These are phyloP conservation scores for Trematocara macrostoma DNA, from an alignment of 2,113 vertebrate species.

Conservation along the genomic window DNA sequence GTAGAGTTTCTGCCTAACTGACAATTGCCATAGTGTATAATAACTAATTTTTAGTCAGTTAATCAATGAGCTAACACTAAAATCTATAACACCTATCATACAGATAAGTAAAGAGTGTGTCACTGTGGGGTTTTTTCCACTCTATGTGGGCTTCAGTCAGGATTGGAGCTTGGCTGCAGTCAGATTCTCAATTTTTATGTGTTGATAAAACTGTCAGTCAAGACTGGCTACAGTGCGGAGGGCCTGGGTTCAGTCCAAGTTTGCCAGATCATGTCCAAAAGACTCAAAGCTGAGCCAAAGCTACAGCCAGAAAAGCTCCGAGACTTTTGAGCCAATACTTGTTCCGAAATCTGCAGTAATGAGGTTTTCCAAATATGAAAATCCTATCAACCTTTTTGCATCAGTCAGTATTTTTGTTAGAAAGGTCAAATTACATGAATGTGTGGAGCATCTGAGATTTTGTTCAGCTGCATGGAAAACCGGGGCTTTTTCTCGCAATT, in stretches of 20 bases:
- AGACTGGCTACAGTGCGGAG: not conserved
- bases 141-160: slow-evolving; percentile 4
- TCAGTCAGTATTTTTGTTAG: not conserved
- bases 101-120: slow-evolving; percentile 40
- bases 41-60: slow-evolving; percentile 61
- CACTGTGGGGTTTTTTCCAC: slow-evolving; percentile 17
- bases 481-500: not conserved
- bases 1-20: slow-evolving; percentile 56
- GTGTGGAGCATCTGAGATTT: not conserved
- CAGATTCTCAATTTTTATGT: not conserved
- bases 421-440: not conserved
- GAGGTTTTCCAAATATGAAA: not conserved
- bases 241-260: not conserved
- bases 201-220: slow-evolving; percentile 12
- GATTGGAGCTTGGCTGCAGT: not conserved
- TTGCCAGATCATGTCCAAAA: not conserved
- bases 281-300: not conserved
- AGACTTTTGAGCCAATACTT: not conserved
- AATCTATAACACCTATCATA: slow-evolving; percentile 59
- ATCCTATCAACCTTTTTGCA: not conserved
- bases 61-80: slow-evolving; percentile 58
- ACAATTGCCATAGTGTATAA: slow-evolving; percentile 54
- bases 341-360: not conserved
- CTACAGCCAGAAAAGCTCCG: not conserved
- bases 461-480: not conserved